Conservation (phyloP, 2,888 invertebrate species). For the Pachycephus smyrnensis region DNA sequence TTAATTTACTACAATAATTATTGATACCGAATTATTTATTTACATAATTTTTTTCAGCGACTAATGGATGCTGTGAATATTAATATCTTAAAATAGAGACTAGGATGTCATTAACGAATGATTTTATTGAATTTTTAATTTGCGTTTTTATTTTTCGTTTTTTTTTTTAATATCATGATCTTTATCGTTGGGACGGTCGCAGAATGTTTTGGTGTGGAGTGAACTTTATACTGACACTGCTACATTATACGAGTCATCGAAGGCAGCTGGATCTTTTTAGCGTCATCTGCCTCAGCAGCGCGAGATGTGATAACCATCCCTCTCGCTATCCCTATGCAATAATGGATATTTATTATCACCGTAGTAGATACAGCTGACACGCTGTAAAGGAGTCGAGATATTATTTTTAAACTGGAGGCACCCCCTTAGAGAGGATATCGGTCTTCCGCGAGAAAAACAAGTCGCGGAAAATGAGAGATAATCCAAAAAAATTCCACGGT, state of each 20-base stretch:
- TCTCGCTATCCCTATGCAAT: conserved; percentile 47
- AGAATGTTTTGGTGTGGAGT: not conserved
- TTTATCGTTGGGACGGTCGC: not conserved
- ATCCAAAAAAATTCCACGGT: not conserved
- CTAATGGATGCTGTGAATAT: not conserved
- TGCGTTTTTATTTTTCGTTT: not conserved
- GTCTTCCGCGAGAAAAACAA: not conserved
- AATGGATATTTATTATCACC: conserved; percentile 66
- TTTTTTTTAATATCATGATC: not conserved
- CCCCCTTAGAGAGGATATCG: not conserved
- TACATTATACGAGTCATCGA: conserved; percentile 46
- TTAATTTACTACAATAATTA: not conserved
- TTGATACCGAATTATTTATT: not conserved
- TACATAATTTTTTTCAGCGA: not conserved
- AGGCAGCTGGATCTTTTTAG: conserved; percentile 61
- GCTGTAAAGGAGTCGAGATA: conserved; percentile 17
- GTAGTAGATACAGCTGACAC: conserved; percentile 49
- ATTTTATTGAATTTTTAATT: not conserved
- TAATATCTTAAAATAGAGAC: not conserved
- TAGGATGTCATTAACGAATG: too few relatives aligned
- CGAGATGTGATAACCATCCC: conserved; percentile 65
- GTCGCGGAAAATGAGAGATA: not conserved
- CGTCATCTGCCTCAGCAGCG: conserved; percentile 62
- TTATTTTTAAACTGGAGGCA: conserved; percentile 5
- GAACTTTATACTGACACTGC: not conserved